Evolutionary conservation across 2,888 invertebrate species (phyloP), one percentile per base, ranked within the genome.

Genomic region (Cantharis rustica): DNA sequence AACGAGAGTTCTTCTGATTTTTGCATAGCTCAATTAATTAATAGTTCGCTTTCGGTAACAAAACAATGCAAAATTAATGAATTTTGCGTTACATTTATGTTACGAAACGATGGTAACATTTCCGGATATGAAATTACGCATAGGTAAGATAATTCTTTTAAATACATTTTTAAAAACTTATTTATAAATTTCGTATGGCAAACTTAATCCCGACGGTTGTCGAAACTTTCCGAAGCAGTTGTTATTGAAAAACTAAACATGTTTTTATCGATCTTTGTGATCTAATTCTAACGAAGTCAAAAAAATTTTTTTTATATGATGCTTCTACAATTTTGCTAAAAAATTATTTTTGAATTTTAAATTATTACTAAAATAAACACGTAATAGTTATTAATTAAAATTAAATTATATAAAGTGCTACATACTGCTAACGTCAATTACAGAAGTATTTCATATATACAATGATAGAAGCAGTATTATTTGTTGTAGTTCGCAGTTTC

Each of bases 101-200:
- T 80, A 13, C 73, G 82, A 7, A 84, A 86, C 72, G 63, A 75
- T 3, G 68, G 66, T 23, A 73, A 69, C 9, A 79, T 85, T 15
- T 82, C 85, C 23, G 88, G 87, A 47, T 89, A 89, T 79, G 86
- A 88, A 16, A 81, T 87, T 5, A 87, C 88, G 2, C 89, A 89
- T 76, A 85, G 82, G 84, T 85, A 79, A 66, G 13, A 13, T 31
- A n/a, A 31, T 5, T n/a, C n/a, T 47, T 47, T n/a, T 5, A 5
- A 62, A 10, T 1, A n/a, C 1, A 7, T 4, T 47, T 47, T 31
- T n/a, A 4, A n/a, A n/a, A 1, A 13, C 5, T 31, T 5, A 13
- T 3, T 47, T 3, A 3, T 11, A 27, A 27, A 10, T 11, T 27
- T 27, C 3, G 2, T 3, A 13, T 13, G 10, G n/a, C n/a, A n/a